Evolutionary conservation across 1,140 invertebrate species (phyloP).

Genomic region (Elymnias hypermnestra): DNA sequence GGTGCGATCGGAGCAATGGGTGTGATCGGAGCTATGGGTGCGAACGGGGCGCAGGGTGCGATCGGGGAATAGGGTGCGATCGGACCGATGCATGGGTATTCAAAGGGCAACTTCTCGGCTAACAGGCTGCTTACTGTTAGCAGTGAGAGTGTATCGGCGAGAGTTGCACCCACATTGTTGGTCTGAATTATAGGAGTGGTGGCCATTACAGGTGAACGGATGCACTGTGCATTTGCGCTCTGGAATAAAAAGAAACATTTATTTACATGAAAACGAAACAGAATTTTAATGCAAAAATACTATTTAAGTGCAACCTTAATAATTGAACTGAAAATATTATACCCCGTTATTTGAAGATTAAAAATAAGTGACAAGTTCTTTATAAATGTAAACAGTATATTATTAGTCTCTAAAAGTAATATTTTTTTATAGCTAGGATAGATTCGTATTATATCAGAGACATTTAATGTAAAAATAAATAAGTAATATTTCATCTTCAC

Average conservation of each 20-base stretch:
- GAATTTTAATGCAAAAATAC: too few species aligned
- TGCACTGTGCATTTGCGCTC: constrained; percentile 22
- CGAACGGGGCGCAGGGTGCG: constrained; percentile 2
- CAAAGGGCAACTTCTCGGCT: constrained; percentile 42
- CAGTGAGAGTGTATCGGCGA: constrained; percentile 53
- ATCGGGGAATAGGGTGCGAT: background rate
- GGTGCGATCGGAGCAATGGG: constrained; percentile 16
- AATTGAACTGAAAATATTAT: too few species aligned
- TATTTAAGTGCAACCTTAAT: too few species aligned
- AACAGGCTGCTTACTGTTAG: constrained; percentile 53
- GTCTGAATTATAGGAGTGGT: constrained; percentile 6
- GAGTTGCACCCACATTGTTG: constrained; percentile 33
- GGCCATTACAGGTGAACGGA: constrained; percentile 10
- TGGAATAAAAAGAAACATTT: constrained; percentile 9
- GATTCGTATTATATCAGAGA: too few species aligned
- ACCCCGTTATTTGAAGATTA: too few species aligned
- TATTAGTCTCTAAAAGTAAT: too few species aligned
- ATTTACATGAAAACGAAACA: background rate
- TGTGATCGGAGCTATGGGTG: too few species aligned
- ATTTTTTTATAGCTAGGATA: too few species aligned
- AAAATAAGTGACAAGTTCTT: too few species aligned
- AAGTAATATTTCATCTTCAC: too few species aligned
- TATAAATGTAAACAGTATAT: too few species aligned
- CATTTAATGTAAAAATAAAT: too few species aligned
- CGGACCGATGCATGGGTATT: constrained; percentile 15